phyloP scores from a whole-genome alignment of 2,113 vertebrate species.

The chimpanzee (Pan troglodytes) region NHGRI_mPanTro3-v2.1_pri NC_072402.2:170007501-170008000 shows the following conservation, averaged over 20 bases:
- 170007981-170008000: too few relatives aligned
- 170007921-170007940: not conserved
- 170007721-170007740: not conserved
- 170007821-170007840: not conserved
- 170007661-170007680: not conserved
- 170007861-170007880: not conserved
- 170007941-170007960: too few relatives aligned
- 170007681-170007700: not conserved
- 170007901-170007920: not conserved
- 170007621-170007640: not conserved
- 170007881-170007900: not conserved
- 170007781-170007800: not conserved
- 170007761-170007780: not conserved
- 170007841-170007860: not conserved
- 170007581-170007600: too few relatives aligned
- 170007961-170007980: too few relatives aligned
- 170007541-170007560: not conserved
- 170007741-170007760: not conserved
- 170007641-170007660: not conserved
- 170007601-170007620: too few relatives aligned
- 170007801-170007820: not conserved
- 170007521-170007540: not conserved
- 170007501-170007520: not conserved
- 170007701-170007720: not conserved
- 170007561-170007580: not conserved